These are phyloP conservation scores for Epizoanthus stellaris DNA, from an alignment of 92 coral and sea anemone species.

Conservation along the genomic window DNA sequence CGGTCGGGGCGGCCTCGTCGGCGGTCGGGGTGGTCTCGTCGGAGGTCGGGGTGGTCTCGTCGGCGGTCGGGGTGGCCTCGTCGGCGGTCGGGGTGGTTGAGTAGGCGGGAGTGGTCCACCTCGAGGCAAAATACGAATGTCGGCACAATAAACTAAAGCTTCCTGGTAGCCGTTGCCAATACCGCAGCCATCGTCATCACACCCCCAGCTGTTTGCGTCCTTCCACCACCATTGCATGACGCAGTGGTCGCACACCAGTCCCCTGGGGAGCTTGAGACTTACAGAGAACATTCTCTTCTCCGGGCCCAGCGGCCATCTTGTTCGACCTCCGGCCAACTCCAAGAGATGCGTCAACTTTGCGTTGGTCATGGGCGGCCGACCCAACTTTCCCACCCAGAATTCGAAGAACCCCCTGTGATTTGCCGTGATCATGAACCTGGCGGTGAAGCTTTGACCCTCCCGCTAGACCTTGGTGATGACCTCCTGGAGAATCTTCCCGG, in stretches of 20 bases:
- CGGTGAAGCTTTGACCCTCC: background rate
- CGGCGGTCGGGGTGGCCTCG: background rate
- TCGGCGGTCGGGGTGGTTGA: too few relatives aligned
- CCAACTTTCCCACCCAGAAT: conserved; percentile 79
- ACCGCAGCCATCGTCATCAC: conserved; percentile 70
- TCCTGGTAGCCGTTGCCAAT: conserved; percentile 79
- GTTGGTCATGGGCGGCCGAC: conserved; percentile 78
- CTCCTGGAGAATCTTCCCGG: background rate
- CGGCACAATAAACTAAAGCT: conserved; percentile 94
- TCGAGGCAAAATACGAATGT: conserved; percentile 67
- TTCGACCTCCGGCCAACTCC: conserved; percentile 54
- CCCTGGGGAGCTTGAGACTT: conserved; percentile 67
- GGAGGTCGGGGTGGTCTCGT: background rate
- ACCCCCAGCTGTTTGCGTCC: conserved; percentile 86
- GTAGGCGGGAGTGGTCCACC: conserved; percentile 13
- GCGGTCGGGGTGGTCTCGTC: conserved; percentile 3
- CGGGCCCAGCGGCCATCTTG: conserved; percentile 18
- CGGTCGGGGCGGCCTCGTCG: background rate
- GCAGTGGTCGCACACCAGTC: conserved; percentile 85
- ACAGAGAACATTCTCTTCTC: conserved; percentile 46
- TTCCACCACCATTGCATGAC: conserved; percentile 98
- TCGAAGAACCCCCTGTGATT: conserved; percentile 80
- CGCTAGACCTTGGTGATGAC: background rate
- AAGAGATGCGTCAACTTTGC: conserved; percentile 69
- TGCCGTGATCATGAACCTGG: conserved; percentile 65